These are phyloP conservation scores for Bergia sp. DNA, from an alignment of 92 coral and sea anemone species.

Conservation along the genomic window DNA sequence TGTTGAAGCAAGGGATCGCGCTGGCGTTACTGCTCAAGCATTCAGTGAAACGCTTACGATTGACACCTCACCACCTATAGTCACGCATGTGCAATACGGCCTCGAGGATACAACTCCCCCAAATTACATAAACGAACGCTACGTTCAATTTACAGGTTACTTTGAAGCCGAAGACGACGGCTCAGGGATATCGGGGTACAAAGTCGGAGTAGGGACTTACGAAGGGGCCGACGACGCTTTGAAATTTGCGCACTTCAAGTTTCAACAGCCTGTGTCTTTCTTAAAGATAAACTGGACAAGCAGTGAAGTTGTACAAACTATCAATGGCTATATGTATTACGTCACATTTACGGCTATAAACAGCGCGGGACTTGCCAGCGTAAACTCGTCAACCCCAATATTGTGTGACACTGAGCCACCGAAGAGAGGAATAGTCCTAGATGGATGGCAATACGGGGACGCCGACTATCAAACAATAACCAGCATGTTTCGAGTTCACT, in stretches of 20 bases:
- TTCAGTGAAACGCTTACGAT: conserved; percentile 80
- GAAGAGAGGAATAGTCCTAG: conserved; percentile 68
- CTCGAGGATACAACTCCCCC: conserved; percentile 53
- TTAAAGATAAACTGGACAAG: conserved; percentile 89
- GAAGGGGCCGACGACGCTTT: conserved; percentile 87
- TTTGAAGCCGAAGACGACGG: conserved; percentile 84
- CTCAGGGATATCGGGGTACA: conserved; percentile 74
- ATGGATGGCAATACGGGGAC: conserved; percentile 94
- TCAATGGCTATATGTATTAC: conserved; percentile 79
- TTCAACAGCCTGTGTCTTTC: conserved; percentile 51
- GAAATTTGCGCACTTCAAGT: conserved; percentile 41
- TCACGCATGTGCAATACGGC: conserved; percentile 77
- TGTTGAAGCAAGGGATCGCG: conserved; percentile 86
- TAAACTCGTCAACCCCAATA: conserved; percentile 75
- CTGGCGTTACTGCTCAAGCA: conserved; percentile 72
- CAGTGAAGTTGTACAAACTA: conserved; percentile 27
- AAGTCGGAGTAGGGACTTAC: conserved; percentile 87
- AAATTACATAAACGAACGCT: conserved; percentile 38
- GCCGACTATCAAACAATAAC: conserved; percentile 77
- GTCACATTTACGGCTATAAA: conserved; percentile 80
- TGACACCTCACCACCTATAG: conserved; percentile 80
- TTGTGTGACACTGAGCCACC: conserved; percentile 86
- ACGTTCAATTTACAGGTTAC: conserved; percentile 64
- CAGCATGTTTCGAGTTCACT: conserved; percentile 84
- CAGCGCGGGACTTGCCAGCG: conserved; percentile 78